These are phyloP conservation scores for Actias luna DNA, from an alignment of 2,888 invertebrate species.

Conservation along the genomic window DNA sequence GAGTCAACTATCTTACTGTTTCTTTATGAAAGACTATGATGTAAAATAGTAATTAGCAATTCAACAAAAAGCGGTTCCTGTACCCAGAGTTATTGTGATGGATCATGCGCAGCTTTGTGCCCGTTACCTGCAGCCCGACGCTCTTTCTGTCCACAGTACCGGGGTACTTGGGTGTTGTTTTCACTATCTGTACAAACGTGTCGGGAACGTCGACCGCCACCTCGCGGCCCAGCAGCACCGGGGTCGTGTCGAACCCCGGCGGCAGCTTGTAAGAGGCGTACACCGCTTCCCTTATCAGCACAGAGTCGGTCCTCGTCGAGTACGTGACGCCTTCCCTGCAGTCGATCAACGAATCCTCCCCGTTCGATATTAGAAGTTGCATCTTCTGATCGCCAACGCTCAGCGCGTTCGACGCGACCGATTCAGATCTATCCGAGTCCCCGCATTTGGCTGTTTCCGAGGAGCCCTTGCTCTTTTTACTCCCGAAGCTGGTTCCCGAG, in stretches of 20 bases:
- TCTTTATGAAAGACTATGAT: too few relatives aligned
- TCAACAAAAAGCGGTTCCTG: constrained; percentile 18
- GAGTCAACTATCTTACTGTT: too few relatives aligned
- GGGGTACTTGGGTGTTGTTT: constrained; percentile 87
- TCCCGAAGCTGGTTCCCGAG: constrained; percentile 66
- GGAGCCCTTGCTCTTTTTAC: constrained; percentile 72
- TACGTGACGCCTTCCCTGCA: constrained; percentile 73
- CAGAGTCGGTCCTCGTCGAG: constrained; percentile 77
- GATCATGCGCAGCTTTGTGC: constrained; percentile 52
- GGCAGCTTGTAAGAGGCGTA: constrained; percentile 76
- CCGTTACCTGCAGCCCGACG: constrained; percentile 73
- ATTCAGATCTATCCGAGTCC: constrained; percentile 66
- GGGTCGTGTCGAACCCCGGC: constrained; percentile 74
- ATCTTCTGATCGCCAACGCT: constrained; percentile 71
- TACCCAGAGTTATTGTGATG: constrained; percentile 35
- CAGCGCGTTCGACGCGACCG: constrained; percentile 61
- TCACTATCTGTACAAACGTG: constrained; percentile 91
- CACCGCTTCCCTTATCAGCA: constrained; percentile 72
- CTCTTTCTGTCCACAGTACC: constrained; percentile 80
- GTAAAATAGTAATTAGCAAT: constrained; percentile 17
- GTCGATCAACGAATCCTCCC: constrained; percentile 72
- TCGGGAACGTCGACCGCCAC: constrained; percentile 95
- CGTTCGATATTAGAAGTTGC: constrained; percentile 71
- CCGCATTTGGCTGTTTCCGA: constrained; percentile 73
- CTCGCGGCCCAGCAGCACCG: constrained; percentile 79